Conservation (phyloP, 2,888 invertebrate species). For the Cabera pusaria region DNA sequence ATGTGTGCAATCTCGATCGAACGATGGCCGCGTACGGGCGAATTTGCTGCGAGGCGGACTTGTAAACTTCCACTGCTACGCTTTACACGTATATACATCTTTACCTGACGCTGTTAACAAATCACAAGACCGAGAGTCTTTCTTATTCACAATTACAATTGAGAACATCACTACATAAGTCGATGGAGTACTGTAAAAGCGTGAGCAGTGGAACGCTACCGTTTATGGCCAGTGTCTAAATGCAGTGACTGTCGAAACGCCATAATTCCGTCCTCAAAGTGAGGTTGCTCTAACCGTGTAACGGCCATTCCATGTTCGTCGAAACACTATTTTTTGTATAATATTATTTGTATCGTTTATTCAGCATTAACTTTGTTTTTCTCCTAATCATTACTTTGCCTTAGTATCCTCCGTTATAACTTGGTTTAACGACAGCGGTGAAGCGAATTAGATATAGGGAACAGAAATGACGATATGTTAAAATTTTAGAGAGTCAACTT, state of each 20-base stretch:
- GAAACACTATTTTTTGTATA: constrained; percentile 69
- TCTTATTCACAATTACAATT: too few species aligned
- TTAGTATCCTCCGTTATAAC: constrained; percentile 70
- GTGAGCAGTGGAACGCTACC: too few species aligned
- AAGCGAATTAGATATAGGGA: constrained; percentile 81
- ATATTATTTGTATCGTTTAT: constrained; percentile 64
- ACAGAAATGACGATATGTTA: constrained; percentile 82
- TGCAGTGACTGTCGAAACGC: too few species aligned
- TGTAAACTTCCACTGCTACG: too few species aligned
- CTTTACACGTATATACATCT: too few species aligned
- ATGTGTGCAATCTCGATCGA: constrained; percentile 70
- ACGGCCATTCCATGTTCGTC: constrained; percentile 73
- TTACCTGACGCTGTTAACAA: too few species aligned
- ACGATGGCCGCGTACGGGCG: constrained; percentile 41
- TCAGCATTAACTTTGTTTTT: constrained; percentile 63
- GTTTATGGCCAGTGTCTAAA: too few species aligned
- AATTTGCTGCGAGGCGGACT: too few species aligned
- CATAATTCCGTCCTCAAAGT: too few species aligned
- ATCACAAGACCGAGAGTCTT: too few species aligned
- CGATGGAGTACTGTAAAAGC: too few species aligned
- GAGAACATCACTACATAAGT: too few species aligned
- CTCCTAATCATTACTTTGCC: constrained; percentile 74
- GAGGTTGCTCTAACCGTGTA: constrained; percentile 64
- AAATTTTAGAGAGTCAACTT: constrained; percentile 82
- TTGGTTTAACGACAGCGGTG: constrained; percentile 74